Percentiles rank a stretch among this genome's conserved stretches.
Evolutionary conservation across 1,140 invertebrate species (phyloP).

Genomic region (Scaptomyza hsui): DNA sequence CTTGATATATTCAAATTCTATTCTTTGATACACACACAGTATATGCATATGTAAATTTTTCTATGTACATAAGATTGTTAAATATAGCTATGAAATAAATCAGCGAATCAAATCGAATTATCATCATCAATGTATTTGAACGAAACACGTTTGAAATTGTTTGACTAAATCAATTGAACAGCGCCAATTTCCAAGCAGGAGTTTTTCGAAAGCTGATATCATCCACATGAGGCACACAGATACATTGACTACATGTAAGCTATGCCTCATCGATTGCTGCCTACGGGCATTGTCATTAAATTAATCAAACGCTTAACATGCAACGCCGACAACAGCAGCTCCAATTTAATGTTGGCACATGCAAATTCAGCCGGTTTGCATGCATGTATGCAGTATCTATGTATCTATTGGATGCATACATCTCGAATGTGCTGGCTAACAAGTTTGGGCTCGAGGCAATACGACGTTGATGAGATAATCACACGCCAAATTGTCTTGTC

Average conservation of each 20-base stretch:
- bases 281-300: slow-evolving; percentile 76
- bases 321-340: slow-evolving; percentile 43
- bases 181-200: neutral
- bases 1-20: slow-evolving; percentile 10
- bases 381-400: neutral
- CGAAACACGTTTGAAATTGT: slow-evolving; percentile 3
- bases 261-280: slow-evolving; percentile 47
- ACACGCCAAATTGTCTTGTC: slow-evolving; percentile 64
- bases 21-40: neutral
- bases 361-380: slow-evolving; percentile 59
- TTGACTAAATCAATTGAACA: slow-evolving; percentile 24
- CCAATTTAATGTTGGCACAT: slow-evolving; percentile 69
- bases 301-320: slow-evolving; percentile 76
- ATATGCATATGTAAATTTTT: slow-evolving; percentile 5
- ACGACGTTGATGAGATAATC: slow-evolving; percentile 68
- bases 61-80: slow-evolving; percentile 10
- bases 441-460: slow-evolving; percentile 48
- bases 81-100: slow-evolving; percentile 28
- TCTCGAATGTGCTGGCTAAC: slow-evolving; percentile 20
- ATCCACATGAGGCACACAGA: slow-evolving; percentile 13
- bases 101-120: slow-evolving; percentile 34
- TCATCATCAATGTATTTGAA: neutral
- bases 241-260: slow-evolving; percentile 16
- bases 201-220: slow-evolving; percentile 48
- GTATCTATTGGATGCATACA: slow-evolving; percentile 49